Evolutionary conservation across 2,888 invertebrate species (phyloP).

Genomic region (Sinohyriopsis cumingii): DNA sequence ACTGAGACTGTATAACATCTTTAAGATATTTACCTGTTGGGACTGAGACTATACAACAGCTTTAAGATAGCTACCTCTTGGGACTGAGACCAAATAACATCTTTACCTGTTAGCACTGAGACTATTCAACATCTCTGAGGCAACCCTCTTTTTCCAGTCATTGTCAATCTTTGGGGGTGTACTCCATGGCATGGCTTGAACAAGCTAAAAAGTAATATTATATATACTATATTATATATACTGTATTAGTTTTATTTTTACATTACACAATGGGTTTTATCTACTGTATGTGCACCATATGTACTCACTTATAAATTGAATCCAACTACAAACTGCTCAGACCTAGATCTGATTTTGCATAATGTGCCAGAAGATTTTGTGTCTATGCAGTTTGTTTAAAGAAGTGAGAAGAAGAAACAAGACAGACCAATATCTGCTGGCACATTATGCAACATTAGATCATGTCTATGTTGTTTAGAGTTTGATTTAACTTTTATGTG

Average conservation of each 20-base stretch:
- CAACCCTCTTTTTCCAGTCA: constrained; percentile 83
- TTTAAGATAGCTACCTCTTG: background rate
- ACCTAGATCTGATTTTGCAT: too few relatives aligned
- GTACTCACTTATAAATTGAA: too few relatives aligned
- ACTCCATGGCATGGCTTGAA: constrained; percentile 79
- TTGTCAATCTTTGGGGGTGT: constrained; percentile 72
- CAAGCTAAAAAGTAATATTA: constrained; percentile 71
- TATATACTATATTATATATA: background rate
- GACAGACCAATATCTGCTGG: too few relatives aligned
- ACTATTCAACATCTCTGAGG: constrained; percentile 81
- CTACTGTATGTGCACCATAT: too few relatives aligned
- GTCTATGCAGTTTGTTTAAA: too few relatives aligned
- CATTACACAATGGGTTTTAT: background rate
- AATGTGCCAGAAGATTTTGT: too few relatives aligned
- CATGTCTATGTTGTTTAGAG: too few relatives aligned
- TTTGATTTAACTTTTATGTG: too few relatives aligned
- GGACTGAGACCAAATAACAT: background rate
- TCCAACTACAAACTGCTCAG: too few relatives aligned
- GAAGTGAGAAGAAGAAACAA: too few relatives aligned
- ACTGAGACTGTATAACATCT: too few relatives aligned
- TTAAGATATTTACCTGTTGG: background rate
- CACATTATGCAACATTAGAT: too few relatives aligned
- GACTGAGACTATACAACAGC: background rate
- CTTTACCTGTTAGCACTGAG: constrained; percentile 77
- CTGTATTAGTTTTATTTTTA: background rate